Base-by-base conservation (phyloP, 2,888 invertebrate species). In the Crossocerus cetratus region DNA sequence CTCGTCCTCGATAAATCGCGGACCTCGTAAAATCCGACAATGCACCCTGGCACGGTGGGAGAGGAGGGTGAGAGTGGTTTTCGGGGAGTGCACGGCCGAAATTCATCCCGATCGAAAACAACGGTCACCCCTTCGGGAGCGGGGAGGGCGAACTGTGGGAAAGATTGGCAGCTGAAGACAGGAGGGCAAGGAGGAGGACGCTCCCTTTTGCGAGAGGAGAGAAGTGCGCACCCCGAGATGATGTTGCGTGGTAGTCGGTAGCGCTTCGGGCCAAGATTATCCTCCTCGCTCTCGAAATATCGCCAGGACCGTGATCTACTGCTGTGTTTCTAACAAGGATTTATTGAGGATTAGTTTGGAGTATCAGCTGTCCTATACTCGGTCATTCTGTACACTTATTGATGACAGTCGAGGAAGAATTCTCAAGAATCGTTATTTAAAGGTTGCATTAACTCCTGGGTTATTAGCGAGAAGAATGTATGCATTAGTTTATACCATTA, bases 111-210 rank as follows among this genome's bases (percentile, higher is more conserved):
- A 83, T 83, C 82, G 81, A 56, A 77, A 83, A 83, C 79, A 80
- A 75, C 77, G 80, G 80, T 74, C 80, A 84, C 81, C 83, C 83
- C 83, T 84, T 78, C 84, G 82, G 73, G 81, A 83, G 49, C 11
- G 49, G 16, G 49, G 16, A 4, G 16, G 49, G 16, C 81, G 76
- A 79, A 87, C 83, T 87, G 87, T 87, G 87, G 87, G 87, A 87
- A 87, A 81, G 79, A 64, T 67, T 81, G 80, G 83, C 85, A 84
- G 83, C 83, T 85, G 86, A 86, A 84, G 76, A 71, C 70, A 74
- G 77, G 74, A 61, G 54, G 45, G 63, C 58, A 71, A 72, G 73
- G 77, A 73, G 58, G 61, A 59, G 65, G 49, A 11, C 49, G 16
- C 11, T 72, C 66, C 45, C 69, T 54, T 32, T 11, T 65, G 61